These are phyloP conservation scores for Theonella swinhoei DNA, from an alignment of 37 sponge, comb jelly and placozoan genomes.

Conservation along the genomic window DNA sequence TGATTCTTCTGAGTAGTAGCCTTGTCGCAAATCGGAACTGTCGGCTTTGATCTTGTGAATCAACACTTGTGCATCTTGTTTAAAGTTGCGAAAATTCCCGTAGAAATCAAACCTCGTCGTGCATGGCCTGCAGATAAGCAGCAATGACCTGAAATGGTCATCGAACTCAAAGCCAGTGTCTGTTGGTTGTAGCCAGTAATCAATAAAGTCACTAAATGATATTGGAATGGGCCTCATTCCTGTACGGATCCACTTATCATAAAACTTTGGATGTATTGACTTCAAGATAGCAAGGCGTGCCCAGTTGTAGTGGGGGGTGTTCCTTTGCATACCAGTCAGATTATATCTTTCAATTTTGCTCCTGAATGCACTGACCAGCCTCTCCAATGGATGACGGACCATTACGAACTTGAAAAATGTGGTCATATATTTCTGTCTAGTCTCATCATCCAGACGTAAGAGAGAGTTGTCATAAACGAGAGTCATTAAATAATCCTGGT, in stretches of 20 bases:
- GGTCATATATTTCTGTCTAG: not conserved
- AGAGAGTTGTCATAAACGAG: not conserved
- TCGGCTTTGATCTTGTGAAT: not conserved
- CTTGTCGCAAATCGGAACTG: not conserved
- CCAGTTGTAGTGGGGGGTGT: conserved; percentile 42
- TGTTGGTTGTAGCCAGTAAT: not conserved
- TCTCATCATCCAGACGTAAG: not conserved
- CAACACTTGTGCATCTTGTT: conserved; percentile 24
- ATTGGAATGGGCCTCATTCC: not conserved
- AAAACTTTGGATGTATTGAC: conserved; percentile 19
- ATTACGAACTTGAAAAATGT: conserved; percentile 47
- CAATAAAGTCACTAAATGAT: conserved; percentile 33
- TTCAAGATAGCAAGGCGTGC: not conserved
- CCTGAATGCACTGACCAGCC: conserved; percentile 38
- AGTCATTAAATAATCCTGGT: conserved; percentile 1
- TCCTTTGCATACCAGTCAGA: conserved; percentile 1
- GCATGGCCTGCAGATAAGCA: conserved; percentile 33
- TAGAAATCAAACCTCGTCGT: conserved; percentile 37
- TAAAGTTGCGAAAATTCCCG: conserved; percentile 33
- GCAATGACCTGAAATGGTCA: conserved; percentile 28
- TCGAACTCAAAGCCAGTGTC: not conserved
- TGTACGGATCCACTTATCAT: not conserved
- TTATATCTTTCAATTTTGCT: conserved; percentile 5
- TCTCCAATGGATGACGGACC: conserved; percentile 34
- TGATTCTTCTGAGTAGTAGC: not conserved